Evolutionary conservation across 2,888 invertebrate species (phyloP).

Genomic region (Cheilosia vulpina): DNA sequence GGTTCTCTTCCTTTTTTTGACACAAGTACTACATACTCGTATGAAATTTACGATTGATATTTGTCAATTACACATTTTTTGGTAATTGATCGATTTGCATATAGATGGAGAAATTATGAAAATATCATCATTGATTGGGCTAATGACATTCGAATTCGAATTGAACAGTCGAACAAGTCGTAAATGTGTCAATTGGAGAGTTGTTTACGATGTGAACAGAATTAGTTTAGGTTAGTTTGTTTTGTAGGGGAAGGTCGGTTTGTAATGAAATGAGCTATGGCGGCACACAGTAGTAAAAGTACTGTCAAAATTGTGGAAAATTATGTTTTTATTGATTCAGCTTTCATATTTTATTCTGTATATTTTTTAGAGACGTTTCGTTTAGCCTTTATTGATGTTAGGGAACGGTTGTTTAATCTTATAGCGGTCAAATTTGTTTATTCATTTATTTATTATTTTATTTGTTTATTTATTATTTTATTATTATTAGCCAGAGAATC

Average conservation of each 20-base stretch:
- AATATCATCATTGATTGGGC: slow-evolving; percentile 4
- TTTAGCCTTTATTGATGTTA: too few species aligned
- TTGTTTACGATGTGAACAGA: slow-evolving; percentile 48
- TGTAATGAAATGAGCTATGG: not conserved
- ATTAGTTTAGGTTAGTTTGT: slow-evolving; percentile 1
- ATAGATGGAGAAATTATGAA: slow-evolving; percentile 44
- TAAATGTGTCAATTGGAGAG: slow-evolving; percentile 33
- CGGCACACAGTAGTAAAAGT: not conserved
- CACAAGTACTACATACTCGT: not conserved
- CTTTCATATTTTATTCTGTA: too few species aligned
- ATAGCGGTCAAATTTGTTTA: too few species aligned
- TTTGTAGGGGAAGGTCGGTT: not conserved
- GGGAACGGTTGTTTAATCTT: too few species aligned
- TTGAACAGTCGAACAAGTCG: slow-evolving; percentile 14
- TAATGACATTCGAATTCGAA: slow-evolving; percentile 24
- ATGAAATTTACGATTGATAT: slow-evolving; percentile 42
- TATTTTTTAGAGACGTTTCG: too few species aligned
- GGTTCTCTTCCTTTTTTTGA: not conserved
- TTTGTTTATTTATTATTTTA: too few species aligned
- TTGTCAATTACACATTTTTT: slow-evolving; percentile 43
- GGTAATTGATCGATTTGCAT: slow-evolving; percentile 61
- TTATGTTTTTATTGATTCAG: too few species aligned
- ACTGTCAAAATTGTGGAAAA: too few species aligned
- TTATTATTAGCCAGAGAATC: too few species aligned
- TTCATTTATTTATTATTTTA: too few species aligned